phyloP scores from a whole-genome alignment of 2,888 invertebrate genomes.

The Cerceris ruficornis region DNA sequence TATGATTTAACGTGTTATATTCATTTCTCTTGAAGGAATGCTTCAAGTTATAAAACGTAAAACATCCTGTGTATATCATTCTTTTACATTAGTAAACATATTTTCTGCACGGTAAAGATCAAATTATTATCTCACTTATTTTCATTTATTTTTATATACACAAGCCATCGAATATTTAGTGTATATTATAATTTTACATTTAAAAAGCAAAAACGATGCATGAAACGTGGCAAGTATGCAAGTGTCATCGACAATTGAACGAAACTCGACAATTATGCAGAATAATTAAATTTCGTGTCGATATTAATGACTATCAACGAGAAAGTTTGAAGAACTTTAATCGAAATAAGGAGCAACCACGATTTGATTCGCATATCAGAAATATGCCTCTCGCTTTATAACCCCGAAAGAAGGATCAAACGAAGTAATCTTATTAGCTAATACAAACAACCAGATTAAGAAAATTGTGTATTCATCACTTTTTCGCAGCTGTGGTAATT shows the following conservation, averaged over 20 bases:
- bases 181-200: too few species aligned
- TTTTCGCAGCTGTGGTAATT: neutral
- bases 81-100: too few species aligned
- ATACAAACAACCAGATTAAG: neutral
- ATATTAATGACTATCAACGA: neutral
- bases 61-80: too few species aligned
- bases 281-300: neutral
- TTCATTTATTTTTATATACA: too few species aligned
- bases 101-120: too few species aligned
- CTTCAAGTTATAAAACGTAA: too few species aligned
- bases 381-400: conserved; percentile 2
- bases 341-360: neutral
- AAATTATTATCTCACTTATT: too few species aligned
- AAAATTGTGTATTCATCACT: conserved; percentile 10
- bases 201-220: too few species aligned
- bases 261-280: neutral
- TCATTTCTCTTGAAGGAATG: too few species aligned
- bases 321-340: neutral
- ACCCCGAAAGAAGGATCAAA: conserved; percentile 7
- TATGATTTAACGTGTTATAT: too few species aligned
- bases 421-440: conserved; percentile 18
- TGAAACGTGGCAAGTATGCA: too few species aligned
- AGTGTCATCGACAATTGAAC: neutral
- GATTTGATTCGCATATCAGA: neutral
- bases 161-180: too few species aligned